Evolutionary conservation across 2,113 vertebrate genomes (phyloP).

Genomic region (Eidolon helvum): DNA sequence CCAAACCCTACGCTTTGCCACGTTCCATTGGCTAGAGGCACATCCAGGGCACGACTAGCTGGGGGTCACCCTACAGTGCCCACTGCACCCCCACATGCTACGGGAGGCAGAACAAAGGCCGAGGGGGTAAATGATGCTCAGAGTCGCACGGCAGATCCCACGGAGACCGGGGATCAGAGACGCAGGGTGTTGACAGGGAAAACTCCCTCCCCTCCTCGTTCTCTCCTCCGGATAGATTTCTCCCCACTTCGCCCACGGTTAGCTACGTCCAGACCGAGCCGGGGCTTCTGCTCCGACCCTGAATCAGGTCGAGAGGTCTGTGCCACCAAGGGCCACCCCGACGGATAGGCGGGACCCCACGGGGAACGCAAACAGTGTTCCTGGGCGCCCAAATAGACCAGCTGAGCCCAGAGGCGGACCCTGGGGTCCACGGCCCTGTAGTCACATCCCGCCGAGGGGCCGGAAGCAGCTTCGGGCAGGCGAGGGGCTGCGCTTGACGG

Average conservation of each 20-base stretch:
- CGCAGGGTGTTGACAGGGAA: fast-evolving
- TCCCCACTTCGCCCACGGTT: neutral
- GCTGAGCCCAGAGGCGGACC: neutral
- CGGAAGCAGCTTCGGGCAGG: neutral
- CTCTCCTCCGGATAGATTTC: neutral
- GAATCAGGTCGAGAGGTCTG: neutral
- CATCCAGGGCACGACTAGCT: fast-evolving
- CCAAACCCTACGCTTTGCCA: fast-evolving
- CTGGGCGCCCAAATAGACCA: neutral
- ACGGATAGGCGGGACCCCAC: fast-evolving
- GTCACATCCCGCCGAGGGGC: neutral
- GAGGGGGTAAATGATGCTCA: neutral
- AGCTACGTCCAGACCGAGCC: neutral
- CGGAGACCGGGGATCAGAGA: neutral
- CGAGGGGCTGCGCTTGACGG: neutral
- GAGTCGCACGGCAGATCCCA: neutral
- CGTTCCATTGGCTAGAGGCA: too few species aligned
- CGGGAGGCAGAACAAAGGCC: neutral
- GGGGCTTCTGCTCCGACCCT: neutral
- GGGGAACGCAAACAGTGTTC: neutral
- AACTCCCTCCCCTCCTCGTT: neutral
- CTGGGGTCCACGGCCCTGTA: neutral
- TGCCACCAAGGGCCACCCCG: neutral
- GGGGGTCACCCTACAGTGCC: neutral
- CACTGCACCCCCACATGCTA: fast-evolving